Evolutionary conservation across 2,113 vertebrate genomes (phyloP).

Genomic region (Myodes glareolus): DNA sequence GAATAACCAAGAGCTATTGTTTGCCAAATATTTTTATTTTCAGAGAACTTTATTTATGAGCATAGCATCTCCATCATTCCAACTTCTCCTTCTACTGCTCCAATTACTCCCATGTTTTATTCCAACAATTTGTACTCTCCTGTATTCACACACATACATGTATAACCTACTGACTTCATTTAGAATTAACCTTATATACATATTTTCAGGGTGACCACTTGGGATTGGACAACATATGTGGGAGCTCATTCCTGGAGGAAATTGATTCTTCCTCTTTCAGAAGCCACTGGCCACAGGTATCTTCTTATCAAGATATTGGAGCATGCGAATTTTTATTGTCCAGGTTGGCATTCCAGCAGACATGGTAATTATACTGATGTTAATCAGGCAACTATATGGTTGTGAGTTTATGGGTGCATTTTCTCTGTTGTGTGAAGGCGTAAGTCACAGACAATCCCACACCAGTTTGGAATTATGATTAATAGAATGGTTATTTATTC

Average conservation of each 20-base stretch:
- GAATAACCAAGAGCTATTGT: neutral
- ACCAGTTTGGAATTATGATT: too few species aligned
- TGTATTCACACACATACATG: neutral
- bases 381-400: neutral
- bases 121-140: neutral
- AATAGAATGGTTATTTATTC: too few species aligned
- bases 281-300: neutral
- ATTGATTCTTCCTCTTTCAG: neutral
- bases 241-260: neutral
- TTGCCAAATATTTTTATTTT: neutral
- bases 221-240: neutral
- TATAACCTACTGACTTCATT: neutral
- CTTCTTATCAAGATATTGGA: neutral
- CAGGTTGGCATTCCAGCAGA: neutral
- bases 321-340: neutral
- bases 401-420: neutral
- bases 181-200: neutral
- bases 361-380: neutral
- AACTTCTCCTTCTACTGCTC: neutral
- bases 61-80: neutral
- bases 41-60: neutral
- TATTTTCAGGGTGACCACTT: neutral
- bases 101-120: too few species aligned
- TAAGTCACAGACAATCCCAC: too few species aligned
- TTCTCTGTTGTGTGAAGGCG: neutral